Percentiles rank a stretch among this genome's conserved stretches.
Conservation (phyloP, 2,888 invertebrate genomes). For the Toxonevra muliebris region DNA sequence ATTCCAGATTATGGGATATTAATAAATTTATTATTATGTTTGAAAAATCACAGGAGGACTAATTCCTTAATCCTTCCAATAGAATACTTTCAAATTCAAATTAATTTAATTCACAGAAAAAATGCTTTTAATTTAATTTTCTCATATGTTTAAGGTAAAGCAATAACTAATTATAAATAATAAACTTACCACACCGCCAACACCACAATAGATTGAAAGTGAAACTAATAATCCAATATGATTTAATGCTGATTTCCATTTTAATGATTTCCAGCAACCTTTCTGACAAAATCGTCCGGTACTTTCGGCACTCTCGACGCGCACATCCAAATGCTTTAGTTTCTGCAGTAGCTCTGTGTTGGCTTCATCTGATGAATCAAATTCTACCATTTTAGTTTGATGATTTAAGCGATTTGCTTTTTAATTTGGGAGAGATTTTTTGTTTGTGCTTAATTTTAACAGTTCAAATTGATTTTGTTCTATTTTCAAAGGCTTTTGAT, state of each 20-base stretch:
- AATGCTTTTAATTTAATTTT: no score
- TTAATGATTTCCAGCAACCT: conserved; percentile 66
- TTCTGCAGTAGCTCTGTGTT: conserved; percentile 63
- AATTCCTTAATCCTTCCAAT: no score
- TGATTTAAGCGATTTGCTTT: conserved; percentile 1
- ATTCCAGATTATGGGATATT: no score
- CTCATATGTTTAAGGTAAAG: no score
- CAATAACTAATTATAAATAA: no score
- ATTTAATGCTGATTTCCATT: conserved; percentile 73
- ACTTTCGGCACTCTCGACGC: conserved; percentile 52
- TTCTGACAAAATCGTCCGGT: conserved; percentile 65
- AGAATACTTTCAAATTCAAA: no score
- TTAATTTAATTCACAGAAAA: no score
- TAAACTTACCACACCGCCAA: conserved; percentile 80
- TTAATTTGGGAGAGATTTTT: not conserved
- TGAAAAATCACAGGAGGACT: no score
- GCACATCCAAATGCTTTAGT: conserved; percentile 63
- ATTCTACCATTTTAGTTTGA: conserved; percentile 48
- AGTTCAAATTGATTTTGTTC: not conserved
- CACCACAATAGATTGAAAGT: conserved; percentile 79
- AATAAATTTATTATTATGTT: no score
- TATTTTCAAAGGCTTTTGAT: conserved; percentile 16
- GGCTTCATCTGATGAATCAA: conserved; percentile 61
- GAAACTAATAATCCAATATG: conserved; percentile 80
- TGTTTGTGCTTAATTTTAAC: not conserved